Conservation (phyloP, 1,140 invertebrate genomes). For the Bradysia coprophila region DNA sequence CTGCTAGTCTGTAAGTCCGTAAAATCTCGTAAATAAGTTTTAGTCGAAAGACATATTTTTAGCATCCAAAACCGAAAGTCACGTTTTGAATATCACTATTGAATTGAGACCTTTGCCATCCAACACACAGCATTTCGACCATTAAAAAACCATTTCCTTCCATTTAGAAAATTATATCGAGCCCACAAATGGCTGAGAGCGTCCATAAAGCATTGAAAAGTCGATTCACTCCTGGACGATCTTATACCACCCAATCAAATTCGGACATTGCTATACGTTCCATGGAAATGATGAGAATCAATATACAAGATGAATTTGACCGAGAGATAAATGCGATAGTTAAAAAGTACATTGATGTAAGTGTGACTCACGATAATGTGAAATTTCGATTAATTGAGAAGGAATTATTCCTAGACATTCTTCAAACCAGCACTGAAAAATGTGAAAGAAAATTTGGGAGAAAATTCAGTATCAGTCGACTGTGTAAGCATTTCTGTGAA, state of each 20-base stretch:
- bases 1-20: too few relatives aligned
- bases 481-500: constrained; percentile 4
- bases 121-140: too few relatives aligned
- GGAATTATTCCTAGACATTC: constrained; percentile 10
- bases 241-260: constrained; percentile 11
- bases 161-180: constrained; percentile 20
- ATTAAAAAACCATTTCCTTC: too few relatives aligned
- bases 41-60: too few relatives aligned
- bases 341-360: constrained; percentile 36
- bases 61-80: too few relatives aligned
- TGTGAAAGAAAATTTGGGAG: constrained; percentile 20
- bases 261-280: constrained; percentile 32
- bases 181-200: constrained; percentile 17
- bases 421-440: constrained; percentile 22
- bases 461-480: constrained; percentile 17
- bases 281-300: constrained; percentile 38
- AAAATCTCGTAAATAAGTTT: too few relatives aligned
- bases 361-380: constrained; percentile 1
- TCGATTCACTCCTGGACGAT: constrained; percentile 10
- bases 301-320: constrained; percentile 38
- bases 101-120: too few relatives aligned
- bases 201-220: constrained; percentile 16
- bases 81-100: too few relatives aligned
- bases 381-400: not conserved
- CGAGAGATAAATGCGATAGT: constrained; percentile 39